A percentile compares a stretch with the other conserved stretches of the same genome.
phyloP scores from a whole-genome alignment of 2,113 vertebrate genomes.

The Mastomys coucha region DNA sequence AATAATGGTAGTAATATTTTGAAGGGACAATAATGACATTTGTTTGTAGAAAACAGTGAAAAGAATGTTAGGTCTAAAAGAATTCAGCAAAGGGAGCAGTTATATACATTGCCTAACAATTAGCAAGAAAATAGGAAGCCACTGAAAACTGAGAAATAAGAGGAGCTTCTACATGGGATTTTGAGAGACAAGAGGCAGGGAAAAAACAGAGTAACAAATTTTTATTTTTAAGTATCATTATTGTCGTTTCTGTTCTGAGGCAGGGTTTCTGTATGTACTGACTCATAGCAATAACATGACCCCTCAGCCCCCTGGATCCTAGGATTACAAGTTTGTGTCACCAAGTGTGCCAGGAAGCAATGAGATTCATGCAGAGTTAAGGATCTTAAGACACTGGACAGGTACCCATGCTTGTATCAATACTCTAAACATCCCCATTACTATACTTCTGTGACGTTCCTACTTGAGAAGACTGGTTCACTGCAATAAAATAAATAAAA shows the following conservation, averaged over 20 bases:
- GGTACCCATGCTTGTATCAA: background rate
- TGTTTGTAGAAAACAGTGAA: background rate
- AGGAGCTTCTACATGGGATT: background rate
- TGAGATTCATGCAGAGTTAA: too few relatives aligned
- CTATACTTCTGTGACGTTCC: background rate
- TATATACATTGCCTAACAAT: background rate
- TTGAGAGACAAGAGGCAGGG: background rate
- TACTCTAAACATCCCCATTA: background rate
- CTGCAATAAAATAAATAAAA: background rate
- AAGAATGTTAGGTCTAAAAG: background rate
- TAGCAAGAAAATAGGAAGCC: background rate
- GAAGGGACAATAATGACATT: background rate
- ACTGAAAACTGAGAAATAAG: background rate
- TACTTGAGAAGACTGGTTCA: too few relatives aligned
- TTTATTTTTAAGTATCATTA: background rate
- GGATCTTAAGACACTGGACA: background rate
- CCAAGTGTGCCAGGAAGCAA: background rate
- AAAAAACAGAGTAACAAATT: too few relatives aligned
- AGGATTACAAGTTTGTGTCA: background rate
- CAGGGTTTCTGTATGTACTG: too few relatives aligned
- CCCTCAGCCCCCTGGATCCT: background rate
- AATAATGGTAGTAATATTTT: background rate
- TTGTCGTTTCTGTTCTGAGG: too few relatives aligned
- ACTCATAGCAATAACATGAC: too few relatives aligned
- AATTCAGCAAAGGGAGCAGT: background rate